These are phyloP conservation scores for Scartelaos histophorus DNA, from an alignment of 2,113 vertebrate species.

Conservation along the genomic window DNA sequence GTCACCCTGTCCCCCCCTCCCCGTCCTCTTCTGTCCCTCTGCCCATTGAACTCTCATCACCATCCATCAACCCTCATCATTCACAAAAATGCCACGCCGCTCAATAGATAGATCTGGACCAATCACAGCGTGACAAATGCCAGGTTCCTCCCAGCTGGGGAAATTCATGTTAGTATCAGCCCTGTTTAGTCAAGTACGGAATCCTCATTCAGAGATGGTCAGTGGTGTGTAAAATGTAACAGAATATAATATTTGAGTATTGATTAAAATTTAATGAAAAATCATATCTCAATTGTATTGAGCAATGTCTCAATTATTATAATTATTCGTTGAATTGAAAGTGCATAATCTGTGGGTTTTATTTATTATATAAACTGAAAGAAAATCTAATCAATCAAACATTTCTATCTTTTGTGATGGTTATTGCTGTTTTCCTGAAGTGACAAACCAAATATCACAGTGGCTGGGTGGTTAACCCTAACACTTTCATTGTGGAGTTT, in stretches of 20 bases:
- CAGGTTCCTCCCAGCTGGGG: conserved; percentile 61
- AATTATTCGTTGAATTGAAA: no score
- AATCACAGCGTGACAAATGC: conserved; percentile 48
- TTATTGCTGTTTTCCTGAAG: neutral
- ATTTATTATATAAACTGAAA: no score
- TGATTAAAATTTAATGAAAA: neutral
- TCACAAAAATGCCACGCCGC: conserved; percentile 61
- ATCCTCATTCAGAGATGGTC: neutral
- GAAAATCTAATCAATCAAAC: no score
- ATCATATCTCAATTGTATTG: no score
- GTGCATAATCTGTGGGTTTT: no score
- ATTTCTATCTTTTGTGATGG: neutral
- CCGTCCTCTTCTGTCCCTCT: conserved; percentile 47
- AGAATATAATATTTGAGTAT: neutral
- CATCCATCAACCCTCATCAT: conserved; percentile 70
- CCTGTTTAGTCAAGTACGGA: neutral
- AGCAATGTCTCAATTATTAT: no score
- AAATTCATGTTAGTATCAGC: conserved; percentile 35
- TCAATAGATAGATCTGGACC: conserved; percentile 61
- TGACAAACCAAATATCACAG: neutral
- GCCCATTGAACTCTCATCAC: conserved; percentile 60
- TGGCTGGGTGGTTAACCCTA: no score
- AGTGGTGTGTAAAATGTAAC: neutral
- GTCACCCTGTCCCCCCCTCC: conserved; percentile 26
- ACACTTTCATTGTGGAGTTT: no score